Percentiles rank a stretch among this genome's conserved stretches.
Evolutionary conservation across 2,888 invertebrate species (phyloP).

Genomic region (Steinernema carpocapsae): DNA sequence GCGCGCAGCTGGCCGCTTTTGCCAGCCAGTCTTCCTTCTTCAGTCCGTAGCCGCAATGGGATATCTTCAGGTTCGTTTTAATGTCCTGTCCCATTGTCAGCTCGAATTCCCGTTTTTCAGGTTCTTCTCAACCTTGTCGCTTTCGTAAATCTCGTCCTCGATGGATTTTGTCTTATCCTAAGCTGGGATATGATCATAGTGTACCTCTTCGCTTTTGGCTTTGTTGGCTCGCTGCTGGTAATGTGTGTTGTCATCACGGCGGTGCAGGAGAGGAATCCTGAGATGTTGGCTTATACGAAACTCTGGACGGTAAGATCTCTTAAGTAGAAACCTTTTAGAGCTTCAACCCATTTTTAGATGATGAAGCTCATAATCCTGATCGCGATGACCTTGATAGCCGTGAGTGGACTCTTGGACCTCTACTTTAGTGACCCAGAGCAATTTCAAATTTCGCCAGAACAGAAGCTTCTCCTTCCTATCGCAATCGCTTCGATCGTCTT

Average conservation of each 20-base stretch:
- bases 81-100: slow-evolving; percentile 1
- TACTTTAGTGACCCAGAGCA: slow-evolving; percentile 22
- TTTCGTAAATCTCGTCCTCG: not conserved
- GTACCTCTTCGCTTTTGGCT: slow-evolving; percentile 17
- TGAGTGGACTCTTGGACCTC: slow-evolving; percentile 14
- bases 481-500: slow-evolving; percentile 2
- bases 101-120: not conserved
- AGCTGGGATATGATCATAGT: slow-evolving; percentile 30
- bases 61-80: slow-evolving; percentile 14
- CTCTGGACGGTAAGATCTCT: slow-evolving; percentile 12
- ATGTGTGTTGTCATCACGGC: slow-evolving; percentile 16
- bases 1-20: not conserved
- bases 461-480: not conserved
- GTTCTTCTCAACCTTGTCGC: not conserved
- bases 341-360: slow-evolving; percentile 5
- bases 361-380: slow-evolving; percentile 10
- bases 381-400: slow-evolving; percentile 14
- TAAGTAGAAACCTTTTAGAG: not conserved
- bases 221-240: slow-evolving; percentile 13
- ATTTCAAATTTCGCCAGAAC: slow-evolving; percentile 3
- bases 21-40: not conserved
- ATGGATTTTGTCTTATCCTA: not conserved
- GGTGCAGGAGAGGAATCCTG: not conserved
- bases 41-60: not conserved
- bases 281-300: not conserved